These are phyloP conservation scores for Apeltes quadracus DNA, from an alignment of 2,113 vertebrate genomes.

Conservation along the genomic window DNA sequence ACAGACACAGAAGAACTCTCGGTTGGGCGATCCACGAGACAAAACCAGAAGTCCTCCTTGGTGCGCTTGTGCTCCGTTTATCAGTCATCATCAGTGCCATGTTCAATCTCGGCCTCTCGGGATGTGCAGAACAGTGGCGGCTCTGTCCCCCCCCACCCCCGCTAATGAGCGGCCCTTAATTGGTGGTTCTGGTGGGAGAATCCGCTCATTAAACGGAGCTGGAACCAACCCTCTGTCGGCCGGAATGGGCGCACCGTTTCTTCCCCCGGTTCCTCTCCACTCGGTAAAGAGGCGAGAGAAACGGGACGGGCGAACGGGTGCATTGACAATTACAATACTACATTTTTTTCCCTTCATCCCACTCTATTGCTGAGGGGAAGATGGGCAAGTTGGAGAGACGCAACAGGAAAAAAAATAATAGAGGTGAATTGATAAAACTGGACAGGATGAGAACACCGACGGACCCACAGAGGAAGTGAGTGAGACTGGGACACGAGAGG, in stretches of 20 bases:
- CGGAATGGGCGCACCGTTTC: constrained; percentile 17
- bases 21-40: constrained; percentile 7
- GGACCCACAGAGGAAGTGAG: constrained; percentile 37
- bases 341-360: no score
- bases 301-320: no score
- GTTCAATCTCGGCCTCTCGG: constrained; percentile 52
- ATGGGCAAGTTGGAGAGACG: background rate
- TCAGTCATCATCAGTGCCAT: constrained; percentile 56
- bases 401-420: constrained; percentile 14
- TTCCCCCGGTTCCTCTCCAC: background rate
- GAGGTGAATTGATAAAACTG: constrained; percentile 8
- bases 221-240: constrained; percentile 27
- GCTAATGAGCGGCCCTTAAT: constrained; percentile 77
- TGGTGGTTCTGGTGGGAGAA: constrained; percentile 72
- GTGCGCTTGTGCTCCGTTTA: constrained; percentile 35
- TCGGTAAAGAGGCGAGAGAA: no score
- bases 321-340: no score
- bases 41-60: background rate
- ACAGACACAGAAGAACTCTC: no score
- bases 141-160: constrained; percentile 60
- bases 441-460: constrained; percentile 9
- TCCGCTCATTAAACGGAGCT: constrained; percentile 70
- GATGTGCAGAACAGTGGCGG: constrained; percentile 69
- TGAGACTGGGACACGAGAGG: constrained; percentile 20
- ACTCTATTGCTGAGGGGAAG: background rate